phyloP scores from a whole-genome alignment of 1,140 invertebrate genomes.

The Brachionus plicatilis region DNA sequence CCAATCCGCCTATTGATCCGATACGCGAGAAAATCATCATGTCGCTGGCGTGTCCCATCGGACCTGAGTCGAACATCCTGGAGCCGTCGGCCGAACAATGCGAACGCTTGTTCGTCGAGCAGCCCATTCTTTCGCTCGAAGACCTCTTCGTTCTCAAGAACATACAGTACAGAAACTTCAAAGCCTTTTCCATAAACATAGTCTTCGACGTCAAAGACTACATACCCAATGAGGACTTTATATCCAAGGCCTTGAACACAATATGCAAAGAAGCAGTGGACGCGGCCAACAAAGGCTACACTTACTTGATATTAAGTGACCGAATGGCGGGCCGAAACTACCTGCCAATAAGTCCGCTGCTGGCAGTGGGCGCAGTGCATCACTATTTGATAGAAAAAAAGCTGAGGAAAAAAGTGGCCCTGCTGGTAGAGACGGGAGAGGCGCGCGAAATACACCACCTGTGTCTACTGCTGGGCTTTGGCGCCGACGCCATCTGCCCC shows the following conservation, averaged over 20 bases:
- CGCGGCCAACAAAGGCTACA: conserved; percentile 67
- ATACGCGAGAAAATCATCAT: conserved; percentile 91
- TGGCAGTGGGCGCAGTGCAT: conserved; percentile 86
- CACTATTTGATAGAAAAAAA: conserved; percentile 89
- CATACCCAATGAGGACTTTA: conserved; percentile 69
- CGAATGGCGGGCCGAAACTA: conserved; percentile 64
- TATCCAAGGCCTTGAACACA: conserved; percentile 66
- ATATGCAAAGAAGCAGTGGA: conserved; percentile 77
- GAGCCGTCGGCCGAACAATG: conserved; percentile 82
- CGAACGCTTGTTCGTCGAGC: conserved; percentile 81
- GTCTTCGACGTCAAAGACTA: conserved; percentile 64
- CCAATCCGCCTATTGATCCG: conserved; percentile 99
- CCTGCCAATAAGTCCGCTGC: conserved; percentile 65
- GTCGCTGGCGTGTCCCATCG: conserved; percentile 59
- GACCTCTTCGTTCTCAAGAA: conserved; percentile 80
- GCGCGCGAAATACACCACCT: conserved; percentile 91
- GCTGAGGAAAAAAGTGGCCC: conserved; percentile 87
- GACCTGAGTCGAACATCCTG: conserved; percentile 86
- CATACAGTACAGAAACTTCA: conserved; percentile 82
- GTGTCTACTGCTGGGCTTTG: conserved; percentile 89
- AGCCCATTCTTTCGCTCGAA: conserved; percentile 84
- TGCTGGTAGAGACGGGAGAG: conserved; percentile 87
- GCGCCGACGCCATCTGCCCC: conserved; percentile 92
- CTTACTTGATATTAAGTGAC: conserved; percentile 84
- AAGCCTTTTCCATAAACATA: conserved; percentile 53